Evolutionary conservation across 2,888 invertebrate species (phyloP), one percentile per base, ranked within the genome.

Genomic region (Pyrochroa serraticornis): DNA sequence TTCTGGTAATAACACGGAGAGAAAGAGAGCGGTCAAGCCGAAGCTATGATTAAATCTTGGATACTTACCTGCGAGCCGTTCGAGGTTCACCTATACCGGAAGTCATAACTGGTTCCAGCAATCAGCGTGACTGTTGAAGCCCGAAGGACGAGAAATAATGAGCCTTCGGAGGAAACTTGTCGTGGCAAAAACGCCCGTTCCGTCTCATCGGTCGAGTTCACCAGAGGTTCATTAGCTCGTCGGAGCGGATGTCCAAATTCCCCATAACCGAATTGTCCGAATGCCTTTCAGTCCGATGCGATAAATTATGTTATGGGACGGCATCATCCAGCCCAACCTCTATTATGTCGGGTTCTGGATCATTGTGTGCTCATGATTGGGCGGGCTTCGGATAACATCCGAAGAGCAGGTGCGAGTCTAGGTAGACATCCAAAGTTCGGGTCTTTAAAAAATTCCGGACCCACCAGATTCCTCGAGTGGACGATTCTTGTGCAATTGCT

Each of bases 111-210:
- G 75, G 75, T 76, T 74, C 71, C 71, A 72, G 77, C 73, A 75
- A 77, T 77, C 76, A 77, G 71, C 75, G 76, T 76, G 77, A 74
- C 76, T 76, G 75, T 74, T 75, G 74, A 75, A 71, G 76, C 76
- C 75, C 75, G 76, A 77, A 77, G 76, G 76, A 76, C 75, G 74
- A 72, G 71, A 73, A 74, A 74, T 75, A 75, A 76, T 74, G 73
- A 73, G 72, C 70, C 70, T 74, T 70, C 70, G 67, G 70, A 76
- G 77, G 76, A 77, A 77, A 75, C 75, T 72, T 71, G 72, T 74
- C 72, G 74, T 70, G 49, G 46, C 45, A 64, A 64, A 53, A 60
- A 63, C 44, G 51, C 46, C 37, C 66, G 68, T 68, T 66, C 66
- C 66, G 62, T 66, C 63, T 63, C 66, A 68, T 68, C 65, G 68